phyloP scores from a whole-genome alignment of 37 sponge, comb jelly and placozoan species.

The Halisarca cf. caerulea region DNA sequence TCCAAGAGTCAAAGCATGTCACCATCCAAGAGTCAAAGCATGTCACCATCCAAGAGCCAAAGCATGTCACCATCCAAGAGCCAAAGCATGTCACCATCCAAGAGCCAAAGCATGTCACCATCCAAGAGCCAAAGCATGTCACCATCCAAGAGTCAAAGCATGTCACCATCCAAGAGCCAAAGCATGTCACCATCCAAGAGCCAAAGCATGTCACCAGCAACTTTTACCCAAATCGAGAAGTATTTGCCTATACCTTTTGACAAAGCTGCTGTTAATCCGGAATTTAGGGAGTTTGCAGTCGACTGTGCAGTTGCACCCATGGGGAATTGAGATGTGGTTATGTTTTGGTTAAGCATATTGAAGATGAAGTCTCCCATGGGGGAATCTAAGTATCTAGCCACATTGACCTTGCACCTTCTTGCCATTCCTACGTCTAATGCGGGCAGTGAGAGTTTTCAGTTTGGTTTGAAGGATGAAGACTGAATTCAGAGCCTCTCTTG shows the following conservation, averaged over 20 bases:
- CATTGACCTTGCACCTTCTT: constrained; percentile 21
- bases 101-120: too few relatives aligned
- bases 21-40: too few relatives aligned
- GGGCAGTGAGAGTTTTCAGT: constrained; percentile 47
- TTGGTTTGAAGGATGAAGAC: constrained; percentile 33
- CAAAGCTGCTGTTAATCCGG: not conserved
- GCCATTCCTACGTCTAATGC: constrained; percentile 45
- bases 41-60: too few relatives aligned
- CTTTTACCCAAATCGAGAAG: not conserved
- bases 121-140: too few relatives aligned
- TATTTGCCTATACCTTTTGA: not conserved
- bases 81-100: too few relatives aligned
- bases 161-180: too few relatives aligned
- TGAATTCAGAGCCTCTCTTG: not conserved
- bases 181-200: not conserved
- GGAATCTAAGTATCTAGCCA: constrained; percentile 40
- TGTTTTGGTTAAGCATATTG: constrained; percentile 23
- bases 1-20: too few relatives aligned
- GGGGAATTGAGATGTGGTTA: constrained; percentile 7
- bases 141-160: too few relatives aligned
- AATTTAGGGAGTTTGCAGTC: not conserved
- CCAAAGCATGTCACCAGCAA: not conserved
- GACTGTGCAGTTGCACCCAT: not conserved
- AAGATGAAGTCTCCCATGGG: constrained; percentile 51
- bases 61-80: too few relatives aligned